These are phyloP conservation scores for Indri indri DNA, from an alignment of 2,113 vertebrate species.

Conservation along the genomic window DNA sequence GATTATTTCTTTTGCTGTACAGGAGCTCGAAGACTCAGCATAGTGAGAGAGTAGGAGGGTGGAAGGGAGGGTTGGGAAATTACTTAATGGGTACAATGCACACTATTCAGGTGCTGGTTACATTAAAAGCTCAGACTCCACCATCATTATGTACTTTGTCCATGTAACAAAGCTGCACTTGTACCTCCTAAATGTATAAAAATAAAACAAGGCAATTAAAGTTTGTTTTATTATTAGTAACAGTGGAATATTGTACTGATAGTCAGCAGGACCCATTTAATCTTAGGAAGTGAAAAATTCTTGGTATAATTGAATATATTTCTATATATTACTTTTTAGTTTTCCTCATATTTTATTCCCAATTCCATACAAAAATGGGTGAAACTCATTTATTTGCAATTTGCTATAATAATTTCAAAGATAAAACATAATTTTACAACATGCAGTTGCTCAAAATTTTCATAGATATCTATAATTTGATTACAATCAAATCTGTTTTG, in stretches of 20 bases:
- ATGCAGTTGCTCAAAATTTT: background rate
- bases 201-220: background rate
- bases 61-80: too few species aligned
- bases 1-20: too few species aligned
- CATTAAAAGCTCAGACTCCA: too few species aligned
- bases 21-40: too few species aligned
- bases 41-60: too few species aligned
- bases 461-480: background rate
- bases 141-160: too few species aligned
- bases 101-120: too few species aligned
- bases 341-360: background rate
- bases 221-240: background rate
- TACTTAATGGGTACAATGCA: too few species aligned
- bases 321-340: background rate
- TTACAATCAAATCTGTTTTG: background rate
- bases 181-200: too few species aligned
- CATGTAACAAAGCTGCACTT: too few species aligned
- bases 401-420: background rate
- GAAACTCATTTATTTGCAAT: background rate
- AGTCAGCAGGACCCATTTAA: background rate
- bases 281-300: background rate
- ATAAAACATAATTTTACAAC: background rate
- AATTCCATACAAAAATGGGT: background rate
- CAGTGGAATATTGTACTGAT: background rate
- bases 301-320: background rate